A percentile compares a stretch with the other conserved stretches of the same genome.
These are phyloP conservation scores for Cephus rjabovi DNA, from an alignment of 2,888 invertebrate species.

Conservation along the genomic window DNA sequence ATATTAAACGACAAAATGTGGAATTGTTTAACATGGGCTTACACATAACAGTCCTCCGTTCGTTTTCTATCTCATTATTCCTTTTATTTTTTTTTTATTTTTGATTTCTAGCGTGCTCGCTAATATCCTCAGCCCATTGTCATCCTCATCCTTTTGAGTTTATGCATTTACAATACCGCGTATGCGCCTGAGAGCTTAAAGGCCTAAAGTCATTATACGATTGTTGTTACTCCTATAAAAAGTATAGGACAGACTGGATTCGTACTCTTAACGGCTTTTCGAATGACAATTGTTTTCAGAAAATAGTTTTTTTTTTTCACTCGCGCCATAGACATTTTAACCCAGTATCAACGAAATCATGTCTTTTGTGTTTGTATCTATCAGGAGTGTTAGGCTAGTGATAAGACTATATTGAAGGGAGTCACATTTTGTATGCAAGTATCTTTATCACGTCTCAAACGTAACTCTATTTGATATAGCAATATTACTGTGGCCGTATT, in stretches of 20 bases:
- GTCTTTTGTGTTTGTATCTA: no score
- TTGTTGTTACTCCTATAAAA: no score
- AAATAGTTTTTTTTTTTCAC: no score
- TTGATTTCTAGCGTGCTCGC: constrained; percentile 16
- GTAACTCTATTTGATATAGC: constrained; percentile 4
- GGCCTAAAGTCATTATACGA: constrained; percentile 37
- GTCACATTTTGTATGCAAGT: not conserved
- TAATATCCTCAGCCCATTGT: not conserved
- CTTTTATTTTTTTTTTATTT: not conserved
- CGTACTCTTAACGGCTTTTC: no score
- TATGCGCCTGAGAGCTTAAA: constrained; percentile 55
- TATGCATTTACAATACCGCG: constrained; percentile 25
- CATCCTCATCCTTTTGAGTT: constrained; percentile 17
- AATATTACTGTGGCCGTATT: not conserved
- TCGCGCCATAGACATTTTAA: no score
- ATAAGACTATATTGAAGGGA: not conserved
- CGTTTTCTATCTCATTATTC: not conserved
- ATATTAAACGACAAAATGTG: constrained; percentile 26
- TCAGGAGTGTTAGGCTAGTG: no score
- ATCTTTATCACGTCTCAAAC: not conserved
- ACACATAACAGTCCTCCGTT: not conserved
- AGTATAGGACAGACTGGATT: no score
- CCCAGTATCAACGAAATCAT: no score
- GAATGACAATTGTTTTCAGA: no score
- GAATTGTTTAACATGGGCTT: not conserved